Percentiles rank a stretch among this genome's conserved stretches.
Evolutionary conservation across 1,140 invertebrate species (phyloP).

Genomic region (Pogonus chalceus): DNA sequence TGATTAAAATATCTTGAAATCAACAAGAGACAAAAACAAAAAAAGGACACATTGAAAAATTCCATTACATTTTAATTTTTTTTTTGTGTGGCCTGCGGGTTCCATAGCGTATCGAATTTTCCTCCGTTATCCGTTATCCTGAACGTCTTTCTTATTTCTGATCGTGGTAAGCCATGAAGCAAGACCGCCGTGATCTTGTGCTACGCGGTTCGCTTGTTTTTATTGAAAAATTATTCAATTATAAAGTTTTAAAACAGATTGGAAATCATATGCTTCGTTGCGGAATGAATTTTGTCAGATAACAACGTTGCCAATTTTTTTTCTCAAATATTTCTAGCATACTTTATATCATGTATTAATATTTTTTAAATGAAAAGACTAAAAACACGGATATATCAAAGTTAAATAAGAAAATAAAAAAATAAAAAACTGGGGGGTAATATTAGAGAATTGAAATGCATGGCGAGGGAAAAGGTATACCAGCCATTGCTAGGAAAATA

Average conservation of each 20-base stretch:
- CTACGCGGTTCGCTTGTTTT: constrained; percentile 31
- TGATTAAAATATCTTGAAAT: too few relatives aligned
- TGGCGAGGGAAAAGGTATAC: not conserved
- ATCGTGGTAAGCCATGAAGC: not conserved
- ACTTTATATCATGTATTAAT: too few relatives aligned
- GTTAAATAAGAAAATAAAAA: not conserved
- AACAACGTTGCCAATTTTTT: not conserved
- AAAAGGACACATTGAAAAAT: too few relatives aligned
- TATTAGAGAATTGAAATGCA: not conserved
- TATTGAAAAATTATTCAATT: constrained; percentile 36
- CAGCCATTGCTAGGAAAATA: not conserved
- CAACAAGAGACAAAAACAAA: too few relatives aligned
- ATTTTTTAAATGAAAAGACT: not conserved
- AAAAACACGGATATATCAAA: not conserved
- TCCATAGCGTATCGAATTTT: constrained; percentile 22
- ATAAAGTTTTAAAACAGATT: constrained; percentile 35
- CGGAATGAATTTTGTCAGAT: constrained; percentile 15
- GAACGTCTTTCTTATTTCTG: too few relatives aligned
- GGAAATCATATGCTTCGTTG: constrained; percentile 29
- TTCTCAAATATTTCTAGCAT: too few relatives aligned
- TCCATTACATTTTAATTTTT: too few relatives aligned
- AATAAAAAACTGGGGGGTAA: too few relatives aligned
- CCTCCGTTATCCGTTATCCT: too few relatives aligned
- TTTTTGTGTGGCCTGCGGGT: too few relatives aligned
- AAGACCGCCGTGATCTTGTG: not conserved